Evolutionary conservation across 1,140 invertebrate species (phyloP).

Genomic region (Littorina saxatilis): DNA sequence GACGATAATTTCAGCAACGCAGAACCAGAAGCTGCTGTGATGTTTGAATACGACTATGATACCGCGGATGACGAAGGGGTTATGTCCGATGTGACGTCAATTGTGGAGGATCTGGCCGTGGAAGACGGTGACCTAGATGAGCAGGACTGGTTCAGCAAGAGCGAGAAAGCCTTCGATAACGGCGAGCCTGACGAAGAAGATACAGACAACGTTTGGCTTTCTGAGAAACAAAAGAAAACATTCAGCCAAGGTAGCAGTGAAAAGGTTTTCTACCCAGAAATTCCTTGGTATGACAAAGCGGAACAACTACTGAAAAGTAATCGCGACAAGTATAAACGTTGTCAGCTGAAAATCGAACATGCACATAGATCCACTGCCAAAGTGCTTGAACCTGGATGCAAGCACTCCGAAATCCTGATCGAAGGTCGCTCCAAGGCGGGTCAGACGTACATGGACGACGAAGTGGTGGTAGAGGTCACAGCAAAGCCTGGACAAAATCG

Average conservation of each 20-base stretch:
- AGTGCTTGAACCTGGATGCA: conserved; percentile 31
- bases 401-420: conserved; percentile 55
- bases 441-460: conserved; percentile 62
- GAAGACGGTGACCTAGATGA: not conserved
- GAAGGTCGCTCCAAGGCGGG: conserved; percentile 63
- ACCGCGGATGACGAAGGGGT: conserved; percentile 6
- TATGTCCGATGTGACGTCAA: not conserved
- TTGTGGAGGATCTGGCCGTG: not conserved
- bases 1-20: no score
- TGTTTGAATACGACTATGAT: no score
- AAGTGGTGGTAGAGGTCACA: conserved; percentile 65
- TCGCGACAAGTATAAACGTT: conserved; percentile 52
- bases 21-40: no score
- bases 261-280: not conserved
- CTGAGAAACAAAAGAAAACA: not conserved
- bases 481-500: not conserved
- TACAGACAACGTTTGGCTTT: not conserved
- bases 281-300: not conserved
- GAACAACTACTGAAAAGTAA: conserved; percentile 22
- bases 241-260: not conserved
- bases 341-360: conserved; percentile 53
- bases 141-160: conserved; percentile 27
- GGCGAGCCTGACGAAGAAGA: conserved; percentile 13
- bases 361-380: conserved; percentile 49
- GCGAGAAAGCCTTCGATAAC: conserved; percentile 30